These are phyloP conservation scores for Nothura maculosa DNA, from an alignment of 2,797 vertebrate species.

Conservation along the genomic window DNA sequence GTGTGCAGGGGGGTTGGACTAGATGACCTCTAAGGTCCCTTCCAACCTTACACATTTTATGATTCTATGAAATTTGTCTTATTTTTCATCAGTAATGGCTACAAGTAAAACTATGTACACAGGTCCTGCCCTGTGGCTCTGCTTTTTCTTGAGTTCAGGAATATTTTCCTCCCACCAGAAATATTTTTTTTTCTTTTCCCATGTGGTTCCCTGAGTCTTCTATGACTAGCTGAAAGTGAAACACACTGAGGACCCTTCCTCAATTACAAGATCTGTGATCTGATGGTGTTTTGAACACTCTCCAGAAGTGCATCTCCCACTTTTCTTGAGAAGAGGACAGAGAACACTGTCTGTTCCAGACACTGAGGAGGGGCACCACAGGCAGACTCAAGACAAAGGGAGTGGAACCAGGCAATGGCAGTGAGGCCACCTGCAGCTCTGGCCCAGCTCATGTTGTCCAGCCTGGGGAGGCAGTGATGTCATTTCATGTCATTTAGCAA, in stretches of 20 bases:
- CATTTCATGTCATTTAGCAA: neutral
- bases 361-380: neutral
- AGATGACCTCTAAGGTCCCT: no score
- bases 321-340: neutral
- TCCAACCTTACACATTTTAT: no score
- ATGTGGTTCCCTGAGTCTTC: neutral
- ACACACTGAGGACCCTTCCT: neutral
- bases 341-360: no score
- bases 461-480: no score
- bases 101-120: neutral
- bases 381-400: neutral
- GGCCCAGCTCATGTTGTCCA: neutral
- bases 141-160: neutral
- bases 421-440: neutral
- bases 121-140: neutral
- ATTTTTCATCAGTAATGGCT: neutral
- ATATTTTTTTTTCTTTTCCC: neutral
- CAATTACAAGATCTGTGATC: neutral
- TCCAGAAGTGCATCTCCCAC: neutral
- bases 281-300: neutral
- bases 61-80: no score
- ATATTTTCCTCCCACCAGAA: neutral
- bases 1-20: no score
- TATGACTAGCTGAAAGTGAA: neutral
- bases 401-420: neutral